Conservation (phyloP, 2,888 invertebrate genomes). For the Enoplolaimus lenunculus region DNA sequence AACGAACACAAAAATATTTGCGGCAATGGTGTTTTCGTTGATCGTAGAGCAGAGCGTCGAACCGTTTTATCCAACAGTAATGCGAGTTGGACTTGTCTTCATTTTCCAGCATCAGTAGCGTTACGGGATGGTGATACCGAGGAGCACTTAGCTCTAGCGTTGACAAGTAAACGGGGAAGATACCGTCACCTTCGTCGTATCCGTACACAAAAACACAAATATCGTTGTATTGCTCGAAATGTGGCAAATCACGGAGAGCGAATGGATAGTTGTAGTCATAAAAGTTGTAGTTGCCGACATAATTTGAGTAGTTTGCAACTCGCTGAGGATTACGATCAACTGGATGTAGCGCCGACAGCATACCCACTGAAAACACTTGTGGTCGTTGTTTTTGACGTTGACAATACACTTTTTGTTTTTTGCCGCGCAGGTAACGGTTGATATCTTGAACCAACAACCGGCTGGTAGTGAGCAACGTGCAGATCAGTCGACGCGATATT, state of each 20-base stretch:
- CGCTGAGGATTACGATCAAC: neutral
- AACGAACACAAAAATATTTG: neutral
- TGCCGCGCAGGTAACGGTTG: neutral
- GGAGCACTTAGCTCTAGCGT: no score
- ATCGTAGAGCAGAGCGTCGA: neutral
- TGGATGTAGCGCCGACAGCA: neutral
- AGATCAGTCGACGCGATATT: neutral
- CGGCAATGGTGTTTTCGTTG: neutral
- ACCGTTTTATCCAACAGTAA: neutral
- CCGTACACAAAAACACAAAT: neutral
- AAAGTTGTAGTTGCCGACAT: neutral
- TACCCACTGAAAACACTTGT: neutral
- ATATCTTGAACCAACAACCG: no score
- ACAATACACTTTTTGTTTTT: neutral
- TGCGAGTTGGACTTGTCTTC: neutral
- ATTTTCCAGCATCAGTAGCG: neutral
- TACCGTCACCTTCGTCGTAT: no score
- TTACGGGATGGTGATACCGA: neutral
- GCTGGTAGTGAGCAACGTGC: neutral
- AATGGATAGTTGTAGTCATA: neutral
- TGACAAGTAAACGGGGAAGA: no score
- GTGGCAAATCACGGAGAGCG: neutral
- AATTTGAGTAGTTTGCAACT: neutral
- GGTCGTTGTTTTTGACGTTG: neutral
- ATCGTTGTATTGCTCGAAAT: neutral